A percentile compares a stretch with the other conserved stretches of the same genome.
phyloP scores from a whole-genome alignment of 2,113 vertebrate genomes.

The Crotalus horridus region DNA sequence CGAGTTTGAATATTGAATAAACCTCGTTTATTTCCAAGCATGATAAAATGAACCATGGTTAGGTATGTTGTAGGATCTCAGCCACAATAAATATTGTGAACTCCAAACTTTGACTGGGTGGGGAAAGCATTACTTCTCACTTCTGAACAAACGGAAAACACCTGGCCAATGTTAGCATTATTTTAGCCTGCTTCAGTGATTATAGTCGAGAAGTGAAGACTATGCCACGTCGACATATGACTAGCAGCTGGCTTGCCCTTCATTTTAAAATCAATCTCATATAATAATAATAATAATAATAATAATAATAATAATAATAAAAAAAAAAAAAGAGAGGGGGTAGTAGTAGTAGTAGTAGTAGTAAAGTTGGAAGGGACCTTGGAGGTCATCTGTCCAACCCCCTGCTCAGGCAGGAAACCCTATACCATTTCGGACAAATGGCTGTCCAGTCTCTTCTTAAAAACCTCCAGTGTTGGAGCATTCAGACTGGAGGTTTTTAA shows the following conservation, averaged over 20 bases:
- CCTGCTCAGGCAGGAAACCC: too few species aligned
- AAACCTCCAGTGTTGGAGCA: too few species aligned
- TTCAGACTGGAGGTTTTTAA: too few species aligned
- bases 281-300: neutral
- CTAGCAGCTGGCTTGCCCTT: neutral
- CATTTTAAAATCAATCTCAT: neutral
- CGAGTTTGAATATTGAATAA: neutral
- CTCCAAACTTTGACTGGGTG: neutral
- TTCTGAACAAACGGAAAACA: neutral
- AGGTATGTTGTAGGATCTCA: neutral
- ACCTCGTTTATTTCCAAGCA: neutral
- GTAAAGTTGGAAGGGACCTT: too few species aligned
- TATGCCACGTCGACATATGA: neutral
- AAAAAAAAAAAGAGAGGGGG: too few species aligned
- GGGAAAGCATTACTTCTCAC: neutral
- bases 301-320: too few species aligned
- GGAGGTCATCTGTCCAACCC: too few species aligned
- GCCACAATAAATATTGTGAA: neutral
- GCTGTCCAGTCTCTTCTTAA: too few species aligned
- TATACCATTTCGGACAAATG: too few species aligned
- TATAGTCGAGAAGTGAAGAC: neutral
- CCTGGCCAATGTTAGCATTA: neutral
- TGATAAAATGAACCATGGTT: neutral
- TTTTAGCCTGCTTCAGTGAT: neutral
- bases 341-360: too few species aligned